These are phyloP conservation scores for Cynoglossus semilaevis DNA, from an alignment of 2,113 vertebrate species.

Conservation along the genomic window DNA sequence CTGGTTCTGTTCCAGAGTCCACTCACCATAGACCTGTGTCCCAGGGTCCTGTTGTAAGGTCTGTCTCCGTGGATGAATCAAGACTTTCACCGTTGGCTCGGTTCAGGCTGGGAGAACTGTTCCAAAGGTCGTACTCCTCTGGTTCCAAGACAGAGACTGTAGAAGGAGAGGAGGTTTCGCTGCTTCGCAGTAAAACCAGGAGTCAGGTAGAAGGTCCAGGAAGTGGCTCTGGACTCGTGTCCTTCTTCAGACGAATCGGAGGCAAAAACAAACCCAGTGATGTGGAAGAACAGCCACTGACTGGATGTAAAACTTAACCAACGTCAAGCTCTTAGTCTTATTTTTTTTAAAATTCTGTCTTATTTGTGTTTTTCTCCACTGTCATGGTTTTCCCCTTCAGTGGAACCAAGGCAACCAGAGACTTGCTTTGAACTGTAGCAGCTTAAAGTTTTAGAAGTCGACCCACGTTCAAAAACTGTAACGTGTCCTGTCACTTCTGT, in stretches of 20 bases:
- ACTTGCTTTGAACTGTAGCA: conserved; percentile 67
- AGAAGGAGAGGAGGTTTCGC: neutral
- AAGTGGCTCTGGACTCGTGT: conserved; percentile 58
- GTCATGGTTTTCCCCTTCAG: conserved; percentile 26
- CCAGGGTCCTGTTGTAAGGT: conserved; percentile 27
- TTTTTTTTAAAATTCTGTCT: conserved; percentile 8
- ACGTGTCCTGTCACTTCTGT: conserved; percentile 8
- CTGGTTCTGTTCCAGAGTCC: conserved; percentile 43
- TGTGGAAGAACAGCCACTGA: conserved; percentile 36
- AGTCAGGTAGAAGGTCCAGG: conserved; percentile 30
- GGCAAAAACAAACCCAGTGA: conserved; percentile 48
- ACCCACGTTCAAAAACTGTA: conserved; percentile 30
- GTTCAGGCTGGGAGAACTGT: conserved; percentile 59
- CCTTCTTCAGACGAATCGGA: conserved; percentile 74
- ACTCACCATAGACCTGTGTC: conserved; percentile 24
- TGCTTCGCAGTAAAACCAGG: neutral
- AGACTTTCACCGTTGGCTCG: conserved; percentile 13
- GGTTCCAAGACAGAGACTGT: conserved; percentile 27
- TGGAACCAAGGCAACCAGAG: conserved; percentile 50
- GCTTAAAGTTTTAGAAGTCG: conserved; percentile 33
- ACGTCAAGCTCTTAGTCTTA: neutral
- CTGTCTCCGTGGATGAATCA: conserved; percentile 53
- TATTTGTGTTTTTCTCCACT: conserved; percentile 6
- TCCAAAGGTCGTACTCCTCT: conserved; percentile 58
- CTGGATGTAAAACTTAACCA: conserved; percentile 3